Percentiles rank a stretch among this genome's conserved stretches.
Evolutionary conservation across 1,140 invertebrate species (phyloP).

Genomic region (Lordiphosa collinella): DNA sequence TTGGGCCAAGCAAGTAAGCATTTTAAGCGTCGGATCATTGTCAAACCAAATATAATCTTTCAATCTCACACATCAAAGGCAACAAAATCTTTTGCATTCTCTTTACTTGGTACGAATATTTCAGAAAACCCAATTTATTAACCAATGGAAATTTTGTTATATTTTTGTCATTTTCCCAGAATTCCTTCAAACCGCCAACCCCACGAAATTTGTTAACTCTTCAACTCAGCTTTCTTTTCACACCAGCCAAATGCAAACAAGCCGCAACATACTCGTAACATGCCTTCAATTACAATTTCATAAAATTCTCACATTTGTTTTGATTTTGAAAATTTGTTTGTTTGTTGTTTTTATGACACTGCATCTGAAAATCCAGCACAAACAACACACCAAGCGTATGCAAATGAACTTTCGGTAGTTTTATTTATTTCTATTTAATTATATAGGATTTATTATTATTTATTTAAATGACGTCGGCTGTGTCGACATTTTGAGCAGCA

Average conservation of each 20-base stretch:
- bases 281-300: conserved; percentile 1
- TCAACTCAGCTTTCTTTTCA: conserved; percentile 13
- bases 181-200: no score
- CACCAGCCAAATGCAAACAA: background rate
- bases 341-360: conserved; percentile 26
- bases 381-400: conserved; percentile 10
- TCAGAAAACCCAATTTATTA: no score
- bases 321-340: conserved; percentile 38
- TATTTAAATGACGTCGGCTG: conserved; percentile 51
- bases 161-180: no score
- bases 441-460: conserved; percentile 47
- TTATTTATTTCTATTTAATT: conserved; percentile 32
- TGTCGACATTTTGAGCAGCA: conserved; percentile 49
- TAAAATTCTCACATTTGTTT: conserved; percentile 14
- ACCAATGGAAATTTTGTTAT: no score
- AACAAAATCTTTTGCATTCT: no score
- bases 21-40: no score
- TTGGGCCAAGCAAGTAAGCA: no score
- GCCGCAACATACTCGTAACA: background rate
- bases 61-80: no score
- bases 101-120: no score
- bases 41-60: no score
- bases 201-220: no score
- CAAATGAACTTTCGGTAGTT: conserved; percentile 43
- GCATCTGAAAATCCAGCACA: conserved; percentile 19